These are phyloP conservation scores for Mus spicilegus DNA, from an alignment of 2,113 vertebrate genomes.

Conservation along the genomic window DNA sequence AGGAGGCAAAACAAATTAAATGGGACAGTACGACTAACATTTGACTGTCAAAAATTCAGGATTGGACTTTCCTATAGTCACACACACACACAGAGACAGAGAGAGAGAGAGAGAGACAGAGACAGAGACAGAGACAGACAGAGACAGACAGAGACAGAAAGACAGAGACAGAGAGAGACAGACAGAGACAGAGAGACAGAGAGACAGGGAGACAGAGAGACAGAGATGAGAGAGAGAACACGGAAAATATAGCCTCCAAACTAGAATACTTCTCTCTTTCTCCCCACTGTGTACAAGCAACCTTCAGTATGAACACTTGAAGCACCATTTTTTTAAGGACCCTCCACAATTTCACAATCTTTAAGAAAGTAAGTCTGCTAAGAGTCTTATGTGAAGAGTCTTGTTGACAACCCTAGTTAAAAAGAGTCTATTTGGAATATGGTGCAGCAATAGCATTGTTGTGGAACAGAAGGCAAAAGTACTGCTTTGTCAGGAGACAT, in stretches of 20 bases:
- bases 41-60: background rate
- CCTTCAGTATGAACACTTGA: background rate
- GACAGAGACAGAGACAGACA: background rate
- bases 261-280: background rate
- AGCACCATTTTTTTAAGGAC: background rate
- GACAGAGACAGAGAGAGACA: background rate
- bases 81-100: background rate
- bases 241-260: background rate
- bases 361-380: background rate
- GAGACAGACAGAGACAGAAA: background rate
- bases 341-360: constrained; percentile 6
- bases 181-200: background rate
- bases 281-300: background rate
- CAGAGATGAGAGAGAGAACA: background rate
- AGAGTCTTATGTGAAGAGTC: background rate
- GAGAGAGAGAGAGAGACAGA: background rate
- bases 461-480: background rate
- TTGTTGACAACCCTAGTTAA: background rate
- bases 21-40: background rate
- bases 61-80: background rate
- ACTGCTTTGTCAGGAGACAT: background rate
- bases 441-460: background rate
- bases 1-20: constrained; percentile 1
- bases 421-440: background rate
- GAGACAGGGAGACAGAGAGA: background rate